Evolutionary conservation across 1,140 invertebrate species (phyloP), one percentile per base, ranked within the genome.

Genomic region (Vanessa tameamea): DNA sequence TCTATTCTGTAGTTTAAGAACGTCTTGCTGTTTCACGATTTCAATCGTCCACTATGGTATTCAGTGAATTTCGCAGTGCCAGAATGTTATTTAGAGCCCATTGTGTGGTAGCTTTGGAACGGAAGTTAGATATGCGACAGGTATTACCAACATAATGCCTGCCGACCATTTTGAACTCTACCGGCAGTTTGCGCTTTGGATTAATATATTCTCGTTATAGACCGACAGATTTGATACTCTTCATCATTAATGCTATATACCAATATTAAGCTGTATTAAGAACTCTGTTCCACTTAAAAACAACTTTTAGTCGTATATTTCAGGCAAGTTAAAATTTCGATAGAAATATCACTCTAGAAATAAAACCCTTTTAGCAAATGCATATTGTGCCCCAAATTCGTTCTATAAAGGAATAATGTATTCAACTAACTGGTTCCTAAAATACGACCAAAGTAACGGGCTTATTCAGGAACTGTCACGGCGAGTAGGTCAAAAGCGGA

Each of bases 401-500:
- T 26, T 57, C 48, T 64, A 68, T 79, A 63, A 77, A 74, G 20
- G 64, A 63, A 73, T 76, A 73, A 78, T 86, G 78, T 74, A 82
- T 78, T 79, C 78, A 69, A 63, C 70, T 68, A 63, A 53, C 57
- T 57, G 55, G 55, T 48, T 59, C 70, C 73, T 69, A 78, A 77
- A 83, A 84, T 84, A 84, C 69, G 65, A 72, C 57, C 55, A 73
- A 67, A 69, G 68, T 63, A 48, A 23, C 14, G 61, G 37, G 74
- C 74, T 75, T 77, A 85, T 81, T 88, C 78, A 64, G 79, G 82
- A 86, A 82, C 74, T 85, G 83, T 85, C 85, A 86, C 65, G 23
- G 64, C 66, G 68, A 61, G 23, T 89, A 80, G 88, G 88, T 92
- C 87, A 89, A 71, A 79, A 81, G 80, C 70, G 79, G 80, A 47